Evolutionary conservation across 2,113 vertebrate species (phyloP), one percentile per base, ranked within the genome.

Genomic region (Centropus unirufus): DNA sequence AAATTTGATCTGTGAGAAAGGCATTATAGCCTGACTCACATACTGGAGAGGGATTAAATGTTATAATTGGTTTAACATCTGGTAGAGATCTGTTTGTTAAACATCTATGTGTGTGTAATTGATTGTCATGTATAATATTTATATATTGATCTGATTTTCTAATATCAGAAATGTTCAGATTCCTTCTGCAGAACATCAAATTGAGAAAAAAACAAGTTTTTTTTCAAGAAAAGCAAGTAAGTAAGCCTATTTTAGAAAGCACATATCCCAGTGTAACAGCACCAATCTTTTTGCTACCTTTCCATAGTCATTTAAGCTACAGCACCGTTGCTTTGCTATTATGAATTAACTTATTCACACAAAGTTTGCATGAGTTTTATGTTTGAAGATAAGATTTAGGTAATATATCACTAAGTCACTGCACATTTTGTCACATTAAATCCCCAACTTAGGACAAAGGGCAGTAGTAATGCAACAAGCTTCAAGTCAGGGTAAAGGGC

Each of bases 381-480:
- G 14, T 8, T 20, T 68, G 24, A 36, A 93, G 92, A 95, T 94
- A 87, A 96, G 86, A 87, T 8, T 76, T 75, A 58, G 22, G 14
- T 32, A 80, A 61, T 54, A 47, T 5, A 72, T 34, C 52, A 44
- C 14, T n/a, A 30, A 20, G 19, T 27, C 69, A 47, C 39, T 30
- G 8, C 47, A 30, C 29, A 2, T 49, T 83, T 75, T 73, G 66
- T 75, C 83, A 57, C 29, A 42, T 47, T 57, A 57, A n/a, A 55
- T 47, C 0, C 7, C 6, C 23, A 78, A 52, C 64, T 57, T 5
- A 12, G 83, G 77, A 62, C 69, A 78, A 90, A 91, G 81, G 40
- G 32, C 57, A 40, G 34, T 7, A 36, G 16, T 14, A 21, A 72
- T 17, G 24, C 21, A 23, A 16, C 5, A 39, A 52, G 12, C 14